phyloP scores from a whole-genome alignment of 2,113 vertebrate genomes.

The Uropsilus gracilis region DNA sequence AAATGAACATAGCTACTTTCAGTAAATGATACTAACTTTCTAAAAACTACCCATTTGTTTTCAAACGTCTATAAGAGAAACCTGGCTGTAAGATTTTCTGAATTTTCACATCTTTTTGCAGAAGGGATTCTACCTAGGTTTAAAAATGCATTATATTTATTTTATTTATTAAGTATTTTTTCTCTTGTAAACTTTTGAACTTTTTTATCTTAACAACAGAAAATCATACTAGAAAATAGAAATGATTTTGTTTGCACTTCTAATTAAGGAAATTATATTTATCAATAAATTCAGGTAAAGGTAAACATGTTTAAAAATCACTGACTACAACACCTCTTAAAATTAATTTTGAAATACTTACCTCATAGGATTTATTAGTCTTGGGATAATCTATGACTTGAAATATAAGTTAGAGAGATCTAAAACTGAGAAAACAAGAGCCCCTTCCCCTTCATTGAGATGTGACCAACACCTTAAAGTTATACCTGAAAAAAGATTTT shows the following conservation, averaged over 20 bases:
- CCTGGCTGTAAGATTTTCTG: neutral
- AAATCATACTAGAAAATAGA: conserved; percentile 4
- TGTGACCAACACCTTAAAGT: conserved; percentile 18
- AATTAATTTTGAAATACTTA: neutral
- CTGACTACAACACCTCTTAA: neutral
- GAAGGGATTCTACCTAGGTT: neutral
- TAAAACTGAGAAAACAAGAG: neutral
- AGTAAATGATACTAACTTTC: neutral
- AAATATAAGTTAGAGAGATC: neutral
- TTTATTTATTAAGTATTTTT: neutral
- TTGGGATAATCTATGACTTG: neutral
- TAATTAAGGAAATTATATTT: neutral
- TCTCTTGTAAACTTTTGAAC: neutral
- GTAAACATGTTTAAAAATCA: conserved; percentile 42
- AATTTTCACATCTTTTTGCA: neutral
- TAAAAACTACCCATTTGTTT: neutral
- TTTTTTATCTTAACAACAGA: conserved; percentile 35
- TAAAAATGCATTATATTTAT: neutral
- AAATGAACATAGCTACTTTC: neutral
- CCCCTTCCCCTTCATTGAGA: neutral
- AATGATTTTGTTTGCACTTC: neutral
- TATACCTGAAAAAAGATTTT: neutral
- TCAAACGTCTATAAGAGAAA: neutral
- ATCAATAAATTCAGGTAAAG: neutral
- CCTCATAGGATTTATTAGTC: neutral